Base-by-base conservation (phyloP, 2,888 invertebrate species). In the Cryptus armator region DNA sequence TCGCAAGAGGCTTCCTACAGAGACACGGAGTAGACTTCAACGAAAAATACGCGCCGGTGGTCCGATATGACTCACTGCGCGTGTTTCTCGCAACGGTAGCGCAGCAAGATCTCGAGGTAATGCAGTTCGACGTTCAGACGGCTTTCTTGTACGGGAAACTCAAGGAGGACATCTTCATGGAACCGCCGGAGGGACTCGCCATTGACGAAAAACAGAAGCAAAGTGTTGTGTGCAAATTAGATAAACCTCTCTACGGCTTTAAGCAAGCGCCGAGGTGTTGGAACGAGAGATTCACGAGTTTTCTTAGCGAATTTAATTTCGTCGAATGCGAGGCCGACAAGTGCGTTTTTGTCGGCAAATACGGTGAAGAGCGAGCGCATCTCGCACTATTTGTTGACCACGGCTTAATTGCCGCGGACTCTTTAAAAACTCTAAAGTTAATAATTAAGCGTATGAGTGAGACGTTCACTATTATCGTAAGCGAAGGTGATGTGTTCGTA, bases 241-340 rank as follows among this genome's bases (percentile, higher is more conserved):
- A 79, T 14, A 90, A 86, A 77, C 87, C 88, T 59, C 74, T 90
- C 12, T 91, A 90, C 81, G 89, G 90, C 10, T 66, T 90, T 9
- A 91, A 90, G 66, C 89, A 90, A 86, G 87, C 90, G 14, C 88
- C 89, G 43, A 84, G 87, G 64, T 75, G 81, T 32, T 89, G 89
- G 87, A 89, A 90, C 67, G 62, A 80, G 9, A 87, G 79, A 46
- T 84, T 90, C 24, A 67, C 79, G 10, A 66, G 74, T 48, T 87
- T 86, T 67, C 71, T 89, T 9, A 16, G 9, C 12, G 7, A 19
- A 5, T 70, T 62, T 32, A 48, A 72, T 4, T 67, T 68, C 1
- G 19, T 14, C 6, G 56, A 86, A 53, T 85, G 66, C 53, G 80
- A 88, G 6, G 86, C 84, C 16, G 90, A 90, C 64, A 77, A 86